Conservation (phyloP, 2,113 vertebrate species). For the Rousettus leschenaultii region DNA sequence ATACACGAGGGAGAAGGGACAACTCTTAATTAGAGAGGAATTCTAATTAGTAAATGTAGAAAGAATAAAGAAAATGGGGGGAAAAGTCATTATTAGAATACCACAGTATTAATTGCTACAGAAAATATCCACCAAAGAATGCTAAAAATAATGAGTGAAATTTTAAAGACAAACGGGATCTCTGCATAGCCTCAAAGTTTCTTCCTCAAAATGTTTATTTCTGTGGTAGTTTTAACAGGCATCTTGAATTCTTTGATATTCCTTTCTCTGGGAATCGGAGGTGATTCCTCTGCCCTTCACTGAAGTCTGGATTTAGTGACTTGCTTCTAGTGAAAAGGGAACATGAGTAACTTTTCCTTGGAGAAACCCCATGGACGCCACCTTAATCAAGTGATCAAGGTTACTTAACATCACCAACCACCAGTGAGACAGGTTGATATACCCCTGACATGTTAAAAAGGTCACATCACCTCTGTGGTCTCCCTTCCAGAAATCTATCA, state of each 20-base stretch:
- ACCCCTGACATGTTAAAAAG: background rate
- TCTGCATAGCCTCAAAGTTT: background rate
- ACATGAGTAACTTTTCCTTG: background rate
- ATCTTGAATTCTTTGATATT: background rate
- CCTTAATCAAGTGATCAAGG: background rate
- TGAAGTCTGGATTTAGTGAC: background rate
- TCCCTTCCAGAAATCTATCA: background rate
- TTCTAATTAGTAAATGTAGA: background rate
- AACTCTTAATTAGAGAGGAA: background rate
- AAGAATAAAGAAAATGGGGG: background rate
- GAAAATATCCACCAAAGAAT: background rate
- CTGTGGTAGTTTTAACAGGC: background rate
- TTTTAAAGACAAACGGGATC: background rate
- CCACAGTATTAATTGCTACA: background rate
- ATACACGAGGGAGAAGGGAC: background rate
- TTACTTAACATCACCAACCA: background rate
- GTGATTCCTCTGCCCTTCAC: background rate
- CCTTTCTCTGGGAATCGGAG: background rate
- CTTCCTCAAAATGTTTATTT: background rate
- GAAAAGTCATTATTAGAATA: background rate
- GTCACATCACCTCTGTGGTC: background rate
- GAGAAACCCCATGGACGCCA: background rate
- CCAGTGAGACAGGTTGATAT: background rate
- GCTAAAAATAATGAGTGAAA: background rate
- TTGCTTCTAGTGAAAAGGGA: background rate